Percentiles rank a stretch among this genome's conserved stretches.
phyloP scores from a whole-genome alignment of 2,113 vertebrate species.

The Mobula hypostoma region DNA sequence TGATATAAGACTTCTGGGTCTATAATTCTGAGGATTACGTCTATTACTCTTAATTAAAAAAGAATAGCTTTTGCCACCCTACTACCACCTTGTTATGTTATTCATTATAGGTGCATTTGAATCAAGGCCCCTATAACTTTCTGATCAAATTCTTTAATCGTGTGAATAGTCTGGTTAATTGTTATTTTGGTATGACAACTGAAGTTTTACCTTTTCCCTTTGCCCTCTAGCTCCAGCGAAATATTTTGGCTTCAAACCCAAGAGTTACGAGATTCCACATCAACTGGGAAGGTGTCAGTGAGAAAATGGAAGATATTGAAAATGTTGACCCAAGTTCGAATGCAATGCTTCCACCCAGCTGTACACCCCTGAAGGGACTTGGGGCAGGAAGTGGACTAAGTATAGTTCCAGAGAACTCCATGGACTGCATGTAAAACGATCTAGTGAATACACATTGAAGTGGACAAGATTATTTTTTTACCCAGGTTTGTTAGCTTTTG shows the following conservation, averaged over 20 bases:
- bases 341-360: conserved; percentile 65
- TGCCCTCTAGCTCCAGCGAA: conserved; percentile 71
- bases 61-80: too few species aligned
- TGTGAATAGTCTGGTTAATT: too few species aligned
- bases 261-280: conserved; percentile 86
- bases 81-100: too few species aligned
- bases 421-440: conserved; percentile 68
- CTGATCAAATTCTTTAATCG: too few species aligned
- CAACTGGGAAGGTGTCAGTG: conserved; percentile 77
- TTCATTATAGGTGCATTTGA: too few species aligned
- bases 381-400: conserved; percentile 55
- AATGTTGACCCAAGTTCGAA: conserved; percentile 71
- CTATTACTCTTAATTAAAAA: too few species aligned
- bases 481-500: conserved; percentile 32
- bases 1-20: too few species aligned
- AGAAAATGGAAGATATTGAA: conserved; percentile 72
- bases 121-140: too few species aligned
- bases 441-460: neutral
- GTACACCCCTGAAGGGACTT: conserved; percentile 61
- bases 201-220: conserved; percentile 27
- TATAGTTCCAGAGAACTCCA: conserved; percentile 78
- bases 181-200: neutral
- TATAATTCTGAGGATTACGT: too few species aligned
- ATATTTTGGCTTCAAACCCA: conserved; percentile 82
- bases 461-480: conserved; percentile 4